Conservation (phyloP, 1,140 invertebrate species). For the Cylas formicarius region DNA sequence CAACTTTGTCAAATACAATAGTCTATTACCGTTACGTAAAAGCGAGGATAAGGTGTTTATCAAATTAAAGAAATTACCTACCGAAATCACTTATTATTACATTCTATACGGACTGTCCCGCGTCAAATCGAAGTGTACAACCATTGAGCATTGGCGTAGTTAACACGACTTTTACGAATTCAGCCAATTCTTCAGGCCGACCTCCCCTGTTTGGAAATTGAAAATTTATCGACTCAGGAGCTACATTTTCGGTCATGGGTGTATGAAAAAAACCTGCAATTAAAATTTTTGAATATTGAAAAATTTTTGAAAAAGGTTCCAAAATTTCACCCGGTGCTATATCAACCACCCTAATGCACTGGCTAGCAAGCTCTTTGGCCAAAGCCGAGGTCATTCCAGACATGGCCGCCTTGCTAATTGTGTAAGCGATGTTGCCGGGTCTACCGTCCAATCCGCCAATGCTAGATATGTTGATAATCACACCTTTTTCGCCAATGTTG, state of each 20-base stretch:
- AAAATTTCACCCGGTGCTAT: slow-evolving; percentile 15
- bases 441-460: background rate
- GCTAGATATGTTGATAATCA: slow-evolving; percentile 16
- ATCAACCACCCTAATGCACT: slow-evolving; percentile 14
- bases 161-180: slow-evolving; percentile 1
- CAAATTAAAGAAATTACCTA: too few relatives aligned
- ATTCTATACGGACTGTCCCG: too few relatives aligned
- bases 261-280: background rate
- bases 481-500: slow-evolving; percentile 9
- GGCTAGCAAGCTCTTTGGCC: slow-evolving; percentile 9
- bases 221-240: background rate
- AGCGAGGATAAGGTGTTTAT: too few relatives aligned
- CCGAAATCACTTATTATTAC: too few relatives aligned
- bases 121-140: too few relatives aligned
- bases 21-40: too few relatives aligned
- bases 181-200: background rate
- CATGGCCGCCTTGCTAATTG: slow-evolving; percentile 12
- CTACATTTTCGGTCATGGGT: background rate
- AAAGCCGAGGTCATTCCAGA: slow-evolving; percentile 8
- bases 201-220: background rate
- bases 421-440: slow-evolving; percentile 2
- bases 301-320: background rate
- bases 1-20: too few relatives aligned
- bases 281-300: too few relatives aligned
- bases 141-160: slow-evolving; percentile 6